phyloP scores from a whole-genome alignment of 2,888 invertebrate species.

The Tachina lurida region DNA sequence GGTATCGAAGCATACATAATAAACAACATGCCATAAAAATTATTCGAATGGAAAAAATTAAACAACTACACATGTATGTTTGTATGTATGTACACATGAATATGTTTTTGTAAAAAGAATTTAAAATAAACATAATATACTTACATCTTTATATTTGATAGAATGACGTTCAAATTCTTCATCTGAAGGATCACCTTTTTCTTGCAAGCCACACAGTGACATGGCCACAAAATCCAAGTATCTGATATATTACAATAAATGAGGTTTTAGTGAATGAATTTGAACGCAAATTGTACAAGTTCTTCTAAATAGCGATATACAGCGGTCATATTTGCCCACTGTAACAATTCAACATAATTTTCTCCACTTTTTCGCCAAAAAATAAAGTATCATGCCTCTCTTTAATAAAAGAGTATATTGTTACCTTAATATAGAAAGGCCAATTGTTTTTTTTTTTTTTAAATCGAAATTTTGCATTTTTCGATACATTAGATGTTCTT shows the following conservation, averaged over 20 bases:
- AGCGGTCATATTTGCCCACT: no score
- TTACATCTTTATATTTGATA: slow-evolving; percentile 84
- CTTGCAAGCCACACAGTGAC: slow-evolving; percentile 90
- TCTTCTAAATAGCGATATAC: no score
- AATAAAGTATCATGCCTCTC: no score
- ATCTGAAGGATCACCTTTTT: slow-evolving; percentile 84
- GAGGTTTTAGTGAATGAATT: not conserved
- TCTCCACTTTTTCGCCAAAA: no score
- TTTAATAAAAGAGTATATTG: no score
- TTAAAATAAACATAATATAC: slow-evolving; percentile 67
- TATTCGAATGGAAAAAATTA: not conserved
- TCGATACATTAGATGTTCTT: no score
- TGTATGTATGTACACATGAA: not conserved
- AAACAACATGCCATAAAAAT: slow-evolving; percentile 43
- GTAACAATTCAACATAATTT: no score
- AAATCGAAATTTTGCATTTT: no score
- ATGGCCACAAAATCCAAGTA: slow-evolving; percentile 87
- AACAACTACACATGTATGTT: not conserved
- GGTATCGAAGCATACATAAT: slow-evolving; percentile 28
- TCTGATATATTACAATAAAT: slow-evolving; percentile 74
- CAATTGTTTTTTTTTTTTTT: no score
- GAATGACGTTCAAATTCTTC: slow-evolving; percentile 86
- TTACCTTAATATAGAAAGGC: no score
- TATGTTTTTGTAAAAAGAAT: not conserved
- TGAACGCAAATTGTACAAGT: no score